A percentile compares a stretch with the other conserved stretches of the same genome.
phyloP scores from a whole-genome alignment of 2,797 vertebrate genomes.

The Ateles fusciceps region DNA sequence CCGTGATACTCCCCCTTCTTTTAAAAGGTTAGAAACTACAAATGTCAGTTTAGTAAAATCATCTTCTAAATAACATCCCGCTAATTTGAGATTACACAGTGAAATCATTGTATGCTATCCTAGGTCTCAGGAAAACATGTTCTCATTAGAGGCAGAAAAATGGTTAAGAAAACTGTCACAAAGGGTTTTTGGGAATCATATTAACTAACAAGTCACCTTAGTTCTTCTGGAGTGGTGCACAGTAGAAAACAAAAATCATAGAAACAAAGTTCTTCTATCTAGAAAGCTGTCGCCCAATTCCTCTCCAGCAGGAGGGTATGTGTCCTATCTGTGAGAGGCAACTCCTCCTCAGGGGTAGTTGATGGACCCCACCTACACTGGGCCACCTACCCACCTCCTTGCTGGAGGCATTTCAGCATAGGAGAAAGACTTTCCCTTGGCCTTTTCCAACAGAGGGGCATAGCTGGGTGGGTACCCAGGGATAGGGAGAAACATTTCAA shows the following conservation, averaged over 20 bases:
- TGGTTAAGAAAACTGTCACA: constrained; percentile 21
- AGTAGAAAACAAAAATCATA: background rate
- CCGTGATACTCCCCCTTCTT: background rate
- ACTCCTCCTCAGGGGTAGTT: background rate
- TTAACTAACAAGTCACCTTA: constrained; percentile 8
- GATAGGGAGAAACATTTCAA: background rate
- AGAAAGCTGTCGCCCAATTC: background rate
- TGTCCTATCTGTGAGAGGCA: background rate
- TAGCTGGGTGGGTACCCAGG: too few relatives aligned
- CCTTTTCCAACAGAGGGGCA: background rate
- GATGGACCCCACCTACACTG: background rate
- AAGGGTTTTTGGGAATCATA: background rate
- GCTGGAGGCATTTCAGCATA: background rate
- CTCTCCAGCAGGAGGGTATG: background rate
- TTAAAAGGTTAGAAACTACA: constrained; percentile 20
- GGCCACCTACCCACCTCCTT: fast-evolving
- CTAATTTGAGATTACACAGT: constrained; percentile 32
- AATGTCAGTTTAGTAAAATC: constrained; percentile 5
- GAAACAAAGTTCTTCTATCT: background rate
- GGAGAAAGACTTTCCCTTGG: background rate
- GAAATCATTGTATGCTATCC: background rate
- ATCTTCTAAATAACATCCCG: constrained; percentile 9
- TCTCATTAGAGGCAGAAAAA: constrained; percentile 21
- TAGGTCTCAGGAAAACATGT: background rate
- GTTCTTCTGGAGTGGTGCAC: background rate